Conservation (phyloP, 2,113 vertebrate species). For the Austrofundulus limnaeus region DNA sequence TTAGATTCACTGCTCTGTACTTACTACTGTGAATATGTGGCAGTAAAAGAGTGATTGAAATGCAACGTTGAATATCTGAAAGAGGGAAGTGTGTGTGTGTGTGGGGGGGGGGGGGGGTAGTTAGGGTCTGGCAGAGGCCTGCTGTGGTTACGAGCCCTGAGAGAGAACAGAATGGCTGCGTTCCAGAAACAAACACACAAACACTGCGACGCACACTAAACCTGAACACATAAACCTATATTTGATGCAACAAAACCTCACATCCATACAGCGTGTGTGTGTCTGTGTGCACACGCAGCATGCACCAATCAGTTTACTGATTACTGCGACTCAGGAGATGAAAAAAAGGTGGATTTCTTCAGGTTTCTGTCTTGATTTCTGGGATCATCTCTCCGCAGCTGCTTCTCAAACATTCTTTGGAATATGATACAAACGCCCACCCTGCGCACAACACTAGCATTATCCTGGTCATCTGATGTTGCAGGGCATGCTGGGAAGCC, state of each 20-base stretch:
- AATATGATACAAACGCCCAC: not conserved
- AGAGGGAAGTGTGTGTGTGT: slow-evolving; percentile 10
- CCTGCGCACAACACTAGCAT: not conserved
- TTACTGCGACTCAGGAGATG: slow-evolving; percentile 20
- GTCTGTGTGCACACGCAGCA: slow-evolving; percentile 21
- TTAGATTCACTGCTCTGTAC: slow-evolving; percentile 51
- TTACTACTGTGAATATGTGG: slow-evolving; percentile 58
- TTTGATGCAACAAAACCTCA: slow-evolving; percentile 16
- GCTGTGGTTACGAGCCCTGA: slow-evolving; percentile 76
- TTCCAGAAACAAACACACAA: slow-evolving; percentile 62
- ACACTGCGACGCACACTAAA: slow-evolving; percentile 36
- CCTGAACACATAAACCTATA: slow-evolving; percentile 36
- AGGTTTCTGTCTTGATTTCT: not conserved
- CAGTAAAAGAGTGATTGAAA: slow-evolving; percentile 76
- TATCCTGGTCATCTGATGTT: slow-evolving; percentile 23
- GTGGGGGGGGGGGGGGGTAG: slow-evolving; percentile 36
- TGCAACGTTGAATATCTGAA: slow-evolving; percentile 69
- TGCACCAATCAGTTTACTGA: slow-evolving; percentile 38
- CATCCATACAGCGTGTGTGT: slow-evolving; percentile 11
- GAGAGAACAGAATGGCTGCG: slow-evolving; percentile 73
- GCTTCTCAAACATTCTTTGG: not conserved
- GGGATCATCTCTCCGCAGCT: not conserved
- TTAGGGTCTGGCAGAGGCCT: slow-evolving; percentile 72
- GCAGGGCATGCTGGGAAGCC: slow-evolving; percentile 52
- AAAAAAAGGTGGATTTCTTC: slow-evolving; percentile 8